Conservation (phyloP, 1,140 invertebrate species). For the Caerostris extrusa region DNA sequence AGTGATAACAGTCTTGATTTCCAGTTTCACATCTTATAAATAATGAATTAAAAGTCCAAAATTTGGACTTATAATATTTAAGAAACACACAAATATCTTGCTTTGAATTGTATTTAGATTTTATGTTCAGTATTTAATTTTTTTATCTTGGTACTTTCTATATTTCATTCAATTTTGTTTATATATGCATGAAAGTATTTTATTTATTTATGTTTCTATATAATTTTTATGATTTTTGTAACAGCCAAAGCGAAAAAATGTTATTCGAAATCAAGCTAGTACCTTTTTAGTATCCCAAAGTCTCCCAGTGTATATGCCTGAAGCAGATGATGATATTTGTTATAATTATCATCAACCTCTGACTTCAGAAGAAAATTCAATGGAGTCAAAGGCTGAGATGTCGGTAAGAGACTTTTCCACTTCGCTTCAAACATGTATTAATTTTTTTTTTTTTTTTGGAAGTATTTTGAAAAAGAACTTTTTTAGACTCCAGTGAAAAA, state of each 20-base stretch:
- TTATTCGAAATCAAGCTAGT: constrained; percentile 66
- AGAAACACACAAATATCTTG: no score
- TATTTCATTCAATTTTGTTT: no score
- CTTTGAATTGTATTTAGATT: no score
- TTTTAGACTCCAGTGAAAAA: no score
- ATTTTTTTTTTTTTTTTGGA: constrained; percentile 1
- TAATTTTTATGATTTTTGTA: background rate
- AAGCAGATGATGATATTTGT: constrained; percentile 50
- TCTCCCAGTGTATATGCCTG: constrained; percentile 67
- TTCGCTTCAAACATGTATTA: background rate
- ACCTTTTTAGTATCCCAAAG: constrained; percentile 69
- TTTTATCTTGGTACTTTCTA: no score
- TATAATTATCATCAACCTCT: constrained; percentile 41
- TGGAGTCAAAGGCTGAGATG: constrained; percentile 36
- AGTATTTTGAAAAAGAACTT: background rate
- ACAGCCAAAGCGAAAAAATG: constrained; percentile 59
- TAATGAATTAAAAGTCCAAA: no score
- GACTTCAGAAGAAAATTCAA: constrained; percentile 56
- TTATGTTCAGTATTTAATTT: no score
- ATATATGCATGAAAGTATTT: no score
- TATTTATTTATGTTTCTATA: background rate
- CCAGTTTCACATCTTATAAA: no score
- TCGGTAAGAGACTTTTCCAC: constrained; percentile 46
- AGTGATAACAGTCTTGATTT: no score
- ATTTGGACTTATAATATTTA: no score